A percentile compares a stretch with the other conserved stretches of the same genome.
phyloP scores from a whole-genome alignment of 2,797 vertebrate genomes.

The Chloroceryle amazona region DNA sequence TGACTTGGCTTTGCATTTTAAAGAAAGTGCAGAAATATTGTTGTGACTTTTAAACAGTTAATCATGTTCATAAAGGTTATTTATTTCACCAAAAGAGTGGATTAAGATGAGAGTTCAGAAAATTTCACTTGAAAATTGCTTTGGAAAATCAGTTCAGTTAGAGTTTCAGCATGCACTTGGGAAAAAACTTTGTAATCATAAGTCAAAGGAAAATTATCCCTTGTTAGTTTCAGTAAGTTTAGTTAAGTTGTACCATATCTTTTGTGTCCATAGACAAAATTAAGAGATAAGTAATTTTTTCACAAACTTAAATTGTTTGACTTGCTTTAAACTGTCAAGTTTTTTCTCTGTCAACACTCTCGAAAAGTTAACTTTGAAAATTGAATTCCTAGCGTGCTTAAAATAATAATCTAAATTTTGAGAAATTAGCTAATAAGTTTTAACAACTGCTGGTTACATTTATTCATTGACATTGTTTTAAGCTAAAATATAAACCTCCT shows the following conservation, averaged over 20 bases:
- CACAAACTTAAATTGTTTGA: background rate
- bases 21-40: background rate
- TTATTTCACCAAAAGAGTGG: background rate
- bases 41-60: background rate
- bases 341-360: background rate
- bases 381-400: background rate
- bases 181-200: background rate
- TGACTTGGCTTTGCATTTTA: background rate
- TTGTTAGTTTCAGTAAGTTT: background rate
- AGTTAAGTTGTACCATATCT: background rate
- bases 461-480: background rate
- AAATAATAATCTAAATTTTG: background rate
- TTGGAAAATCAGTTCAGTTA: background rate
- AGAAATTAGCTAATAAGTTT: background rate
- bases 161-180: background rate
- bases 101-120: background rate
- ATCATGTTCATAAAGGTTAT: background rate
- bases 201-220: background rate
- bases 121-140: background rate
- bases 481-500: constrained; percentile 2
- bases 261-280: background rate
- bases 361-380: background rate
- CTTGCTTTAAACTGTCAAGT: background rate
- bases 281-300: background rate
- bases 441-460: background rate